Evolutionary conservation across 2,797 vertebrate species (phyloP), one percentile per base, ranked within the genome.

Genomic region (Sardinella longiceps): DNA sequence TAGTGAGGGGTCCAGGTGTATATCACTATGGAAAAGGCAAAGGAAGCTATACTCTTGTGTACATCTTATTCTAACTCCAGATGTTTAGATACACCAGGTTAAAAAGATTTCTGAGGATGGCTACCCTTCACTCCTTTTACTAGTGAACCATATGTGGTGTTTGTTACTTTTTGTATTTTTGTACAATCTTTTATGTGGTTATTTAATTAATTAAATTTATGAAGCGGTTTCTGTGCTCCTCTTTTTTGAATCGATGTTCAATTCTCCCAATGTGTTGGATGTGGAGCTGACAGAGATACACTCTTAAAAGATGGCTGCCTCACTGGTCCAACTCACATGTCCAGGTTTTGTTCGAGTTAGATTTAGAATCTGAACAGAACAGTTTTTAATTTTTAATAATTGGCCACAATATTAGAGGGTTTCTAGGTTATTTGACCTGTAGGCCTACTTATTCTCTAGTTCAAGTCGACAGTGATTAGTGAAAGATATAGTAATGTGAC

Each of bases 201-300:
- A 91, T 94, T 90, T 91, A 94, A 93, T 90, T 81, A 87, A 93
- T 91, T 89, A 90, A 93, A 94, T 86, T 66, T 90, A 28, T 89
- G 23, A 88, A 90, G 45, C 88, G 88, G 80, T 85, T 58, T 80
- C 28, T 84, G 30, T 86, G 82, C 84, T 87, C 51, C 9, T 37
- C 20, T 81, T 1, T 83, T 87, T 53, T 85, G 58, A 84, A 30
- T 37, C 0, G 0, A 11, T 70, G 1, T 18, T 15, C 30, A 18
- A 5, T 18, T 39, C 33, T 5, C 1, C 28, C 9, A 23, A 11
- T 63, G 1, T 63, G 7, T 28, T 1, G 60, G 28, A 66, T 10
- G 60, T 11, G 10, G 33, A 11, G 7, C 33, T 25, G n/a, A 25
- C 60, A 11, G 25, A 10, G 60, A 33, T 30, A 10, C 56, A 25